phyloP scores from a whole-genome alignment of 1,140 invertebrate species.

The Uloborus diversus region DNA sequence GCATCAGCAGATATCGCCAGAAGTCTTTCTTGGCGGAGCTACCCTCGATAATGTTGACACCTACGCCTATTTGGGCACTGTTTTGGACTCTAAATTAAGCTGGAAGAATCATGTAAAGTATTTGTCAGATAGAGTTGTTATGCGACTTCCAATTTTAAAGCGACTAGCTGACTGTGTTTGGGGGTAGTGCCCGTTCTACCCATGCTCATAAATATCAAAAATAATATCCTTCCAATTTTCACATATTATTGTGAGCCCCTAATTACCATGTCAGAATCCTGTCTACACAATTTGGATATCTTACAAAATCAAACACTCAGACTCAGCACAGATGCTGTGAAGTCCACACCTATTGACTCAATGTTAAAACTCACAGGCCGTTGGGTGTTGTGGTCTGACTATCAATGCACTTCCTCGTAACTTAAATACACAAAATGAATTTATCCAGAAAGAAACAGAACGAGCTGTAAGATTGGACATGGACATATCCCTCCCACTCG shows the following conservation, averaged over 20 bases:
- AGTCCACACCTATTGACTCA: not conserved
- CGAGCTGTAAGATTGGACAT: not conserved
- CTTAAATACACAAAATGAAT: not conserved
- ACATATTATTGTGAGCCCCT: not conserved
- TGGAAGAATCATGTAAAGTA: not conserved
- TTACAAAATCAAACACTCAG: not conserved
- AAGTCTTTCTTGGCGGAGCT: not conserved
- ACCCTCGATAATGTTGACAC: not conserved
- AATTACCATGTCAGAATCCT: not conserved
- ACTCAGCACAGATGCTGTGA: not conserved
- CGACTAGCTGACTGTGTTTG: not conserved
- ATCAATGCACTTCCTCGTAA: not conserved
- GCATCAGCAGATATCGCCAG: slow-evolving; percentile 1
- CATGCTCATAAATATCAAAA: not conserved
- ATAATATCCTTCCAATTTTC: not conserved
- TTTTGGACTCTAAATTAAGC: not conserved
- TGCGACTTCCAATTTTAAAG: not conserved
- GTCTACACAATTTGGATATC: not conserved
- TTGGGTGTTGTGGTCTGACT: not conserved
- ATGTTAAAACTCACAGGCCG: not conserved
- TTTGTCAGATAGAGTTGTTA: not conserved
- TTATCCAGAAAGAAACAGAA: not conserved
- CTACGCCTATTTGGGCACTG: not conserved
- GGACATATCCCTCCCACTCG: too few relatives aligned
- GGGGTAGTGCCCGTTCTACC: not conserved